Percentiles rank a stretch among this genome's conserved stretches.
These are phyloP conservation scores for Eucidaris tribuloides DNA, from an alignment of 35 echinoderm and acorn worm genomes.

Conservation along the genomic window DNA sequence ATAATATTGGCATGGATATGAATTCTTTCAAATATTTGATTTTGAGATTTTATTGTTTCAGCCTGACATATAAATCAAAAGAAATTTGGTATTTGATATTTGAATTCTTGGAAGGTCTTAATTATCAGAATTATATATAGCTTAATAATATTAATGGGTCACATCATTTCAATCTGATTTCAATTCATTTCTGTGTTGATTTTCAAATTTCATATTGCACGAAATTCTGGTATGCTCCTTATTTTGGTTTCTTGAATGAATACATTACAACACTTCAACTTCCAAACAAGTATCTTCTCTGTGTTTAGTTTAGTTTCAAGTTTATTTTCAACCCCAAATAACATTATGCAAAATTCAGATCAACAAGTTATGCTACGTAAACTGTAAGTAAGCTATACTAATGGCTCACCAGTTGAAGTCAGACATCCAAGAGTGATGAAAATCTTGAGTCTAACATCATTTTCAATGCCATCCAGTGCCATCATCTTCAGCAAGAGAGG, in stretches of 20 bases:
- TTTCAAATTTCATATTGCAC: too few species aligned
- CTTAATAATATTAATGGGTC: background rate
- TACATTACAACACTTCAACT: background rate
- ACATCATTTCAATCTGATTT: background rate
- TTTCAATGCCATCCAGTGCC: conserved; percentile 29
- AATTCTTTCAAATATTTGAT: too few species aligned
- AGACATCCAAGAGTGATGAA: conserved; percentile 59
- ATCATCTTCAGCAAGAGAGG: conserved; percentile 68
- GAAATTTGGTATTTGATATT: too few species aligned
- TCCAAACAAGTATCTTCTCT: background rate
- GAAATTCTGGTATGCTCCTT: too few species aligned
- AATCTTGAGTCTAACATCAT: conserved; percentile 61
- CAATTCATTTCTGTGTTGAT: too few species aligned
- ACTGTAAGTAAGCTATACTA: background rate
- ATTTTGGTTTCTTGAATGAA: background rate
- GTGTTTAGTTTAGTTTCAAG: background rate
- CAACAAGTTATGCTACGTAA: background rate
- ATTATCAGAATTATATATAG: too few species aligned
- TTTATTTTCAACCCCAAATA: background rate
- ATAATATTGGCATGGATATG: too few species aligned
- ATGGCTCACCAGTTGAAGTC: conserved; percentile 11
- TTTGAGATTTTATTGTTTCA: too few species aligned
- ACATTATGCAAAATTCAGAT: background rate
- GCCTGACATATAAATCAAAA: too few species aligned
- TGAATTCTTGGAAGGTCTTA: too few species aligned